These are phyloP conservation scores for Alviniconcha strummeri DNA, from an alignment of 2,888 invertebrate genomes.

Conservation along the genomic window DNA sequence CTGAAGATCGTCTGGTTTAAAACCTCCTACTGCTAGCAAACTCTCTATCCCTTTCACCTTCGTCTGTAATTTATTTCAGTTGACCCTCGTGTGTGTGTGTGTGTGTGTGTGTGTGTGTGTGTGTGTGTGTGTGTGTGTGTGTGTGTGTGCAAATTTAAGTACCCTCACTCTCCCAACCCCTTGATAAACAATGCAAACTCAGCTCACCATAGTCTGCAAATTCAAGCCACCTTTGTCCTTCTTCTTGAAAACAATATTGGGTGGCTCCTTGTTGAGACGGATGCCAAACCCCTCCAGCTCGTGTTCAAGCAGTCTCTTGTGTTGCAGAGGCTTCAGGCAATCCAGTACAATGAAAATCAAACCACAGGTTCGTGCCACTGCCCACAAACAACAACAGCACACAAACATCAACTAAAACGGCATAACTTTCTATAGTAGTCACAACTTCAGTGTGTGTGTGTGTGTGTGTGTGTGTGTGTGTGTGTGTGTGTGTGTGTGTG, in stretches of 20 bases:
- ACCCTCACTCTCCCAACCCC: neutral
- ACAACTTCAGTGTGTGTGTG: neutral
- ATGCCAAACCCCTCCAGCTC: constrained; percentile 99
- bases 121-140: neutral
- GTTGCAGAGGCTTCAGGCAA: constrained; percentile 96
- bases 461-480: neutral
- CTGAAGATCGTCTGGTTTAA: no score
- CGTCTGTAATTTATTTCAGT: no score
- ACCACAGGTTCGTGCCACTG: constrained; percentile 97
- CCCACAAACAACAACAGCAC: neutral
- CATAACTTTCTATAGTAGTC: neutral
- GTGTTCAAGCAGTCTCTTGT: constrained; percentile 96
- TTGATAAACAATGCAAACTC: neutral
- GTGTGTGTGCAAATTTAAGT: no score
- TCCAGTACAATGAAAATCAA: constrained; percentile 98
- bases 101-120: neutral
- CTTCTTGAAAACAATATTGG: constrained; percentile 94
- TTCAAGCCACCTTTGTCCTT: constrained; percentile 99
- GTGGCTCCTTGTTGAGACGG: constrained; percentile 94
- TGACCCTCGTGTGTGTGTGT: neutral
- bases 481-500: neutral
- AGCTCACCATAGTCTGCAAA: constrained; percentile 76
- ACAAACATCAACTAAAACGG: neutral
- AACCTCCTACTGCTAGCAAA: neutral
- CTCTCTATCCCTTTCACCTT: neutral